Evolutionary conservation across 2,888 invertebrate species (phyloP).

Genomic region (Stegophylla sp.): DNA sequence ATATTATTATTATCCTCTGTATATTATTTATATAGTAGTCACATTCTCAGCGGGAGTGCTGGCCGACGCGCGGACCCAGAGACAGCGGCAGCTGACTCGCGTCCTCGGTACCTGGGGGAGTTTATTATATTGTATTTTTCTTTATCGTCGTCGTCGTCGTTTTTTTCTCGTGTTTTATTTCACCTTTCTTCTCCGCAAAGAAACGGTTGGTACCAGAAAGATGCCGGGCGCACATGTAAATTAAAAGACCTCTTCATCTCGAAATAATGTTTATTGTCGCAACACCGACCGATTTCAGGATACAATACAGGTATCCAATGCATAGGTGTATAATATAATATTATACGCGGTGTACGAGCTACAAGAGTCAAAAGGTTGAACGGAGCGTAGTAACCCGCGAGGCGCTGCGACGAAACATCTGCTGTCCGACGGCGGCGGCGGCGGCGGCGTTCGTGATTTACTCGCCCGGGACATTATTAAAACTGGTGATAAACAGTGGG

Average conservation of each 20-base stretch:
- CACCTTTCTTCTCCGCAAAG: conserved; percentile 33
- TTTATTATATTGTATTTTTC: conserved; percentile 22
- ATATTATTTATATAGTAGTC: not conserved
- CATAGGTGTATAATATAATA: not conserved
- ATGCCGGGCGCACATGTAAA: conserved; percentile 12
- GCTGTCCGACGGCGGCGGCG: conserved; percentile 45
- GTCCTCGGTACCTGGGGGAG: conserved; percentile 52
- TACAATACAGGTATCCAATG: not conserved
- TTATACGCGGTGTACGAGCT: not conserved
- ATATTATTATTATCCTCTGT: too few relatives aligned
- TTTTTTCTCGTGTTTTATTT: not conserved
- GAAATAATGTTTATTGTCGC: conserved; percentile 31
- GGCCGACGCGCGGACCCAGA: conserved; percentile 18
- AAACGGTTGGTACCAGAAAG: conserved; percentile 17
- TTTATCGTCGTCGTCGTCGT: conserved; percentile 25
- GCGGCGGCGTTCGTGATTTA: conserved; percentile 55
- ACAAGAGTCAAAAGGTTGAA: conserved; percentile 51
- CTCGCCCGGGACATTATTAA: conserved; percentile 57
- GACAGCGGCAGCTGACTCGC: conserved; percentile 27
- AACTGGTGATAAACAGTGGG: conserved; percentile 58
- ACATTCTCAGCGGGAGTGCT: conserved; percentile 45
- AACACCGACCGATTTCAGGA: not conserved
- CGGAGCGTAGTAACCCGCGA: conserved; percentile 57
- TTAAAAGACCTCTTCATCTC: conserved; percentile 48
- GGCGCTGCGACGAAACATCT: conserved; percentile 44